phyloP scores from a whole-genome alignment of 2,888 invertebrate genomes.

The Tromatobia lineatoria region DNA sequence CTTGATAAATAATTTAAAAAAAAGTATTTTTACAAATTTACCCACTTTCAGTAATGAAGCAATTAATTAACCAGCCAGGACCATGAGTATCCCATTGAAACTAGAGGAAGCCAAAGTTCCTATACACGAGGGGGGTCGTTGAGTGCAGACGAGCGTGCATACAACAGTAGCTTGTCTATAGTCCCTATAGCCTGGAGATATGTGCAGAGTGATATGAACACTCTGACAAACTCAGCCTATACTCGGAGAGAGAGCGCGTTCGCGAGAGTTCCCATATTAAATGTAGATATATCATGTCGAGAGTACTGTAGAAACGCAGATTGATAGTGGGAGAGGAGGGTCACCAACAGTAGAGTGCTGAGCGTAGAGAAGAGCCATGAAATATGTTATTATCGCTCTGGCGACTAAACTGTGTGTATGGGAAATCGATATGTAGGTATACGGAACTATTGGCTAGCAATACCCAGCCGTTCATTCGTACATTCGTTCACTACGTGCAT shows the following conservation, averaged over 20 bases:
- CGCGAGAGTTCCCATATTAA: slow-evolving; percentile 66
- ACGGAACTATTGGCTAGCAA: slow-evolving; percentile 34
- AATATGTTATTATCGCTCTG: slow-evolving; percentile 71
- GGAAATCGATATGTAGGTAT: slow-evolving; percentile 68
- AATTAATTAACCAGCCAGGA: slow-evolving; percentile 7
- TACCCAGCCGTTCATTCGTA: slow-evolving; percentile 47
- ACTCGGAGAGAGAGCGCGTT: slow-evolving; percentile 21
- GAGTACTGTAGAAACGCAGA: slow-evolving; percentile 26
- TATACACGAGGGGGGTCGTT: neutral
- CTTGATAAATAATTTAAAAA: neutral
- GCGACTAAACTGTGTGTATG: slow-evolving; percentile 36
- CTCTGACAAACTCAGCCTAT: slow-evolving; percentile 40
- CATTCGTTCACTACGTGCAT: slow-evolving; percentile 38
- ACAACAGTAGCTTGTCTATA: slow-evolving; percentile 26
- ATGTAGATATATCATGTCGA: slow-evolving; percentile 57
- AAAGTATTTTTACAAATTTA: neutral
- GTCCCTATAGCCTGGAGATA: slow-evolving; percentile 40
- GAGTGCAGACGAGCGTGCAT: slow-evolving; percentile 17
- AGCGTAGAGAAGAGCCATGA: slow-evolving; percentile 62
- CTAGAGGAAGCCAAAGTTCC: slow-evolving; percentile 14
- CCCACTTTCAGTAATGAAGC: neutral
- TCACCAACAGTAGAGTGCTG: slow-evolving; percentile 60
- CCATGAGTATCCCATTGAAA: slow-evolving; percentile 12
- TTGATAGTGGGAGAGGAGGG: slow-evolving; percentile 45
- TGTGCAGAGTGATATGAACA: slow-evolving; percentile 45